phyloP scores from a whole-genome alignment of 1,140 invertebrate genomes.

The Galendromus occidentalis region DNA sequence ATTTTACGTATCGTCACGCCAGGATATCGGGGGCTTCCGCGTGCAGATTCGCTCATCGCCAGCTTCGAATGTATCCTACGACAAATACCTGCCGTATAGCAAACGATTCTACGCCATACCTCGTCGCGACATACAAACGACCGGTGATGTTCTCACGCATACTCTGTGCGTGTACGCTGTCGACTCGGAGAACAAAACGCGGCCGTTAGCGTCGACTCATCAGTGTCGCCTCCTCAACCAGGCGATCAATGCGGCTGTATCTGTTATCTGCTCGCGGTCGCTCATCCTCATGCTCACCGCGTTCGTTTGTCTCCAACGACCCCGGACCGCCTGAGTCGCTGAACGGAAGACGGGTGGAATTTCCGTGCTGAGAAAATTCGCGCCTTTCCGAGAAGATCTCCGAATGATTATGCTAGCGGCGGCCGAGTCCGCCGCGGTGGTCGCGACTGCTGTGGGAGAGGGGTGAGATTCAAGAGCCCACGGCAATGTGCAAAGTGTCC shows the following conservation, averaged over 20 bases:
- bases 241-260: background rate
- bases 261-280: too few relatives aligned
- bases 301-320: too few relatives aligned
- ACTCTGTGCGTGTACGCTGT: background rate
- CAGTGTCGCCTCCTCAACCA: background rate
- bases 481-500: too few relatives aligned
- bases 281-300: too few relatives aligned
- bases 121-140: background rate
- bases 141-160: background rate
- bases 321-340: too few relatives aligned
- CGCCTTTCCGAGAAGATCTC: too few relatives aligned
- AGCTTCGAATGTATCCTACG: background rate
- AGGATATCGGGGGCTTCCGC: constrained; percentile 3
- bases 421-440: too few relatives aligned
- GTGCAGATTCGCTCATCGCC: background rate
- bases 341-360: too few relatives aligned
- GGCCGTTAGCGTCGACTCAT: background rate
- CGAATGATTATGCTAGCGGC: too few relatives aligned
- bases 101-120: background rate
- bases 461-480: too few relatives aligned
- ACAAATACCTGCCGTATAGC: background rate
- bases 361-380: too few relatives aligned
- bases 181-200: background rate
- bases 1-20: constrained; percentile 2
- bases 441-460: too few relatives aligned